Evolutionary conservation across 2,888 invertebrate genomes (phyloP).

Genomic region (Ichneumoninae sp.): DNA sequence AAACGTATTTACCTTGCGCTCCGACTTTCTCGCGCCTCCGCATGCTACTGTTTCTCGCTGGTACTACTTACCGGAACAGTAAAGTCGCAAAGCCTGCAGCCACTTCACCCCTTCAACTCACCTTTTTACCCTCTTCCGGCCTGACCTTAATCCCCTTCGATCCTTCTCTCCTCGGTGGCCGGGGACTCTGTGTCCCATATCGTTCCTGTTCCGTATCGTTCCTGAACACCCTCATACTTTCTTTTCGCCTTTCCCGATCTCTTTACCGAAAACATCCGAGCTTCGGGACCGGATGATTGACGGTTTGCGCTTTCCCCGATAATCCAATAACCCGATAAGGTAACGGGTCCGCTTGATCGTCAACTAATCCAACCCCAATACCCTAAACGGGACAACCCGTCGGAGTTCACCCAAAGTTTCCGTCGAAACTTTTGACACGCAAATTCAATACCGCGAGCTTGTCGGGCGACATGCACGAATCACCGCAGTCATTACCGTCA

Average conservation of each 20-base stretch:
- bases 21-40: slow-evolving; percentile 55
- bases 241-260: neutral
- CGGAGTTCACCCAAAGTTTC: neutral
- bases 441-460: neutral
- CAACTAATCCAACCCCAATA: neutral
- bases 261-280: neutral
- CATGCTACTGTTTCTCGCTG: neutral
- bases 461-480: neutral
- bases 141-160: slow-evolving; percentile 66
- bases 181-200: neutral
- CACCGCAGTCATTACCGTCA: neutral
- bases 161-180: slow-evolving; percentile 17
- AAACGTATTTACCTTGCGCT: slow-evolving; percentile 73
- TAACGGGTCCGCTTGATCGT: neutral
- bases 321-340: too few species aligned
- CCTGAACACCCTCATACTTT: neutral
- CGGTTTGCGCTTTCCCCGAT: too few species aligned
- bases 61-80: slow-evolving; percentile 14
- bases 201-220: neutral
- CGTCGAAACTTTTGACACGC: neutral
- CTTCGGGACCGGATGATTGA: too few species aligned
- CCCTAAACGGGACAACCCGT: neutral
- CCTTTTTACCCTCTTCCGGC: slow-evolving; percentile 58
- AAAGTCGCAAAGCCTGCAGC: slow-evolving; percentile 46
- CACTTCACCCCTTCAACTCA: slow-evolving; percentile 50